Evolutionary conservation across 1,140 invertebrate species (phyloP).

Genomic region (Tetraneura akinire): DNA sequence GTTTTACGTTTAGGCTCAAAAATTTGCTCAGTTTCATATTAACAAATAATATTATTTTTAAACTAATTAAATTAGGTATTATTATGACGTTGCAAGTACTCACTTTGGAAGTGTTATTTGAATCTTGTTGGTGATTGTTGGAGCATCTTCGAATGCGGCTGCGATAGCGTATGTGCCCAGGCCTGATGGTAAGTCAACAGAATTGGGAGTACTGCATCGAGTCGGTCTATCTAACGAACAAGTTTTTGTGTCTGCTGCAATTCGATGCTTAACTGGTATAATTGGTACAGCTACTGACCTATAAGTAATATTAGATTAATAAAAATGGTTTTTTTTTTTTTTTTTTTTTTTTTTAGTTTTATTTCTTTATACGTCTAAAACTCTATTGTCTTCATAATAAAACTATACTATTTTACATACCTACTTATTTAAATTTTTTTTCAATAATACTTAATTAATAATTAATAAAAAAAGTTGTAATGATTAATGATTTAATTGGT

Average conservation of each 20-base stretch:
- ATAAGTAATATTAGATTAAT: neutral
- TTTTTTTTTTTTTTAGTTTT: no score
- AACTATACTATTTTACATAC: no score
- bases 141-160: constrained; percentile 29
- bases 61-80: no score
- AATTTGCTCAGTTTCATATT: neutral
- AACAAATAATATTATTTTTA: neutral
- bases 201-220: neutral
- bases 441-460: no score
- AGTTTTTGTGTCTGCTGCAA: constrained; percentile 68
- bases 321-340: no score
- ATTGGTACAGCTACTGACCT: constrained; percentile 77
- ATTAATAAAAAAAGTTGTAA: no score
- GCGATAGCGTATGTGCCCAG: constrained; percentile 28
- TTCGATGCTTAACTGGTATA: constrained; percentile 75
- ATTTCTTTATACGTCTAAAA: no score
- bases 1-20: neutral
- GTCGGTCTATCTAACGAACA: constrained; percentile 79
- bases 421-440: no score
- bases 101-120: constrained; percentile 41
- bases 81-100: neutral
- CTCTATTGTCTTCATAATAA: no score
- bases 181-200: neutral
- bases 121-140: neutral
- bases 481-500: no score